Base-by-base conservation (phyloP, 2,113 vertebrate species). In the Albula goreensis region DNA sequence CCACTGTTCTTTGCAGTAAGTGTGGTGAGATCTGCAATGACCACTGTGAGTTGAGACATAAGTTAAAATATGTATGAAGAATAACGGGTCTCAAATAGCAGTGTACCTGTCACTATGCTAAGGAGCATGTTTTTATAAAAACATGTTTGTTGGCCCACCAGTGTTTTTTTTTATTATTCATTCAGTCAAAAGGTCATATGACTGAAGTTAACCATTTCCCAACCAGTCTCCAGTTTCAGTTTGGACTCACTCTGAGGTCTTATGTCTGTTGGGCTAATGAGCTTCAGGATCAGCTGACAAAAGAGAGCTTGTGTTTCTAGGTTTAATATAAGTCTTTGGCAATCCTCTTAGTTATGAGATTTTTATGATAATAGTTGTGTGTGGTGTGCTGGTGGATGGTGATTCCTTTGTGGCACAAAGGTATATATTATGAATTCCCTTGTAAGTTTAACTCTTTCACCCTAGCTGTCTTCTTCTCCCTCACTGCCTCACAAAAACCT, bases 221-320 rank as follows among this genome's bases (percentile, higher is more conserved):
- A 66, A 22, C 60, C 60, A 22, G 25, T n/a, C 22, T 8, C 70
- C 22, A 74, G 31, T 74, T 41, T 74, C 22, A 74, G n/a, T 31
- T 31, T 74, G 22, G 22, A 74, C 9, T 74, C 22, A 74, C 8
- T n/a, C n/a, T 51, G 49, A 51, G 57, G 49, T 11, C 81, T 85
- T 56, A 53, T 31, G 83, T 5, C 57, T 22, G 87, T 90, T 92
- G 88, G 74, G 88, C 88, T 90, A 91, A 92, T 89, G 84, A 77
- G 63, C 89, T 82, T 78, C 2, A 11, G 10, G 50, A 84, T 86
- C 77, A 80, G 87, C 87, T 89, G 86, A 89, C n/a, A 13, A 31
- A n/a, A 74, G 60, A 25, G 70, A 22, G 63, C 6, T n/a, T 31
- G n/a, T 31, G n/a, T 74, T 74, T 74, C n/a, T 74, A 9, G 19